Evolutionary conservation across 2,113 vertebrate species (phyloP).

Genomic region (Leucopternis melanops): DNA sequence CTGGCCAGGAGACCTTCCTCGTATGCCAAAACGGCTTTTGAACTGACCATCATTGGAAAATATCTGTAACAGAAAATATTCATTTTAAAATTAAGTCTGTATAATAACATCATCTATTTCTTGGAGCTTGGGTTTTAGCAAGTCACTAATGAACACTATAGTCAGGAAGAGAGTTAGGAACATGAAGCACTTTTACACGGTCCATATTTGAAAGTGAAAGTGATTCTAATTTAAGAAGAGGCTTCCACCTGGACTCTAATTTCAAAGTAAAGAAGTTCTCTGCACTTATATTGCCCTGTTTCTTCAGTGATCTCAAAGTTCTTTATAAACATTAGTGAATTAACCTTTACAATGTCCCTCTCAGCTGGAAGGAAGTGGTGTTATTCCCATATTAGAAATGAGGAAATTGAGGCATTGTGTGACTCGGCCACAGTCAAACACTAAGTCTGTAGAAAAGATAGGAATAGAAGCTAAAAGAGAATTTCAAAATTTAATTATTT

Average conservation of each 20-base stretch:
- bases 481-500: background rate
- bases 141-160: background rate
- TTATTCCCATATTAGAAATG: background rate
- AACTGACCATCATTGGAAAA: conserved; percentile 96
- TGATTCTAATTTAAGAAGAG: background rate
- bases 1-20: conserved; percentile 92
- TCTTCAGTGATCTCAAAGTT: background rate
- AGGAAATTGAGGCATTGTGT: background rate
- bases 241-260: background rate
- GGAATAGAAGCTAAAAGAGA: background rate
- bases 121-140: background rate
- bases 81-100: background rate
- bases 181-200: background rate
- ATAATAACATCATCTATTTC: background rate
- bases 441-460: background rate
- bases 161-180: background rate
- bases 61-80: conserved; percentile 73
- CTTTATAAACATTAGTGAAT: background rate
- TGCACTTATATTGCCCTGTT: background rate
- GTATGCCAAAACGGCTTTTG: conserved; percentile 91
- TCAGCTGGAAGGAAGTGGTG: background rate
- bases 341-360: background rate
- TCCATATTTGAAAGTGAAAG: background rate
- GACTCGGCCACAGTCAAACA: background rate
- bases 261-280: background rate